A percentile compares a stretch with the other conserved stretches of the same genome.
phyloP scores from a whole-genome alignment of 2,113 vertebrate species.

The Oncorhynchus kisutch region DNA sequence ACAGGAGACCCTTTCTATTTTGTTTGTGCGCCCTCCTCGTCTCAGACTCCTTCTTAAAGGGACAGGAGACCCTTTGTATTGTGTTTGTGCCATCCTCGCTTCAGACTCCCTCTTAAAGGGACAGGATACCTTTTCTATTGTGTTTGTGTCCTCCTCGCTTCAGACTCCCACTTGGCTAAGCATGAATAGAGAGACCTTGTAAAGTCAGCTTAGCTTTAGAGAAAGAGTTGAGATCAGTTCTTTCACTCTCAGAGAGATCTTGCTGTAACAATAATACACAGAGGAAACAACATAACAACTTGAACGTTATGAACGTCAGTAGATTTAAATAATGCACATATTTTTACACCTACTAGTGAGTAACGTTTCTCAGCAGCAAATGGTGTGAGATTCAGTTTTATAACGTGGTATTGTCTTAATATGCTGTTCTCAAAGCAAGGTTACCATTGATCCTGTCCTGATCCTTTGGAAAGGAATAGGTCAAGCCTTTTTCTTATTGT shows the following conservation, averaged over 20 bases:
- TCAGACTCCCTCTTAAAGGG: not conserved
- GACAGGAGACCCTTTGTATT: not conserved
- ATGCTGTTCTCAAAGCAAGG: too few species aligned
- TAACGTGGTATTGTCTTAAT: too few species aligned
- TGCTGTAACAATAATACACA: not conserved
- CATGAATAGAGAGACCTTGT: not conserved
- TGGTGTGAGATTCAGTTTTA: too few species aligned
- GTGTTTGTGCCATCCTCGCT: not conserved
- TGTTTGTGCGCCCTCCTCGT: too few species aligned
- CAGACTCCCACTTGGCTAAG: conserved; percentile 14
- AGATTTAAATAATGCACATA: too few species aligned
- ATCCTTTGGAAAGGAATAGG: too few species aligned
- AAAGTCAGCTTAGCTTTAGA: not conserved
- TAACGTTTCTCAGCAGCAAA: too few species aligned
- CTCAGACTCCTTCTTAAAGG: conserved; percentile 15
- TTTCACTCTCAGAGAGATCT: not conserved
- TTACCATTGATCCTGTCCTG: too few species aligned
- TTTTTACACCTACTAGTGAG: too few species aligned
- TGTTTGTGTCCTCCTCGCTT: not conserved
- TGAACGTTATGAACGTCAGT: too few species aligned
- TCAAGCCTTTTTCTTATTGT: too few species aligned
- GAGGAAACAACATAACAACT: not conserved
- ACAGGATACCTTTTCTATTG: not conserved
- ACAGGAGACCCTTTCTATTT: not conserved
- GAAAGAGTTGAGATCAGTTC: not conserved